Evolutionary conservation across 2,888 invertebrate species (phyloP).

Genomic region (Oithona nana): DNA sequence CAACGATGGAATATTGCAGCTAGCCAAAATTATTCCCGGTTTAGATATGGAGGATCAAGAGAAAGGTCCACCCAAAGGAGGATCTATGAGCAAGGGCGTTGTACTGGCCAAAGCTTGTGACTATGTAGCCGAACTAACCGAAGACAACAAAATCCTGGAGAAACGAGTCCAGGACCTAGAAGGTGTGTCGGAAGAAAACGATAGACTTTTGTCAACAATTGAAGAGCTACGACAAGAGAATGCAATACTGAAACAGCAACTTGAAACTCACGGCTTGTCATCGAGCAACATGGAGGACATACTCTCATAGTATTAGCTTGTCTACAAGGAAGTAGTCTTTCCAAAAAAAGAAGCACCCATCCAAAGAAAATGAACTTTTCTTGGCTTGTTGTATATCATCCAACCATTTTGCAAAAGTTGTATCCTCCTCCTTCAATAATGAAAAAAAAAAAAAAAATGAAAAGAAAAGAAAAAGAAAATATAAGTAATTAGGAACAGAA

Average conservation of each 20-base stretch:
- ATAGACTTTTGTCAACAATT: slow-evolving; percentile 48
- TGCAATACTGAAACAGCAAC: slow-evolving; percentile 40
- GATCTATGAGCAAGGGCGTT: slow-evolving; percentile 66
- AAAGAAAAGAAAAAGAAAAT: no score
- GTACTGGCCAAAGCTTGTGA: slow-evolving; percentile 89
- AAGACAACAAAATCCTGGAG: slow-evolving; percentile 50
- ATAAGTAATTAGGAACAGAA: no score
- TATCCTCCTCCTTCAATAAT: no score
- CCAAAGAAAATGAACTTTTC: no score
- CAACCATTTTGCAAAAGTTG: no score
- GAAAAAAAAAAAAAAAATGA: no score
- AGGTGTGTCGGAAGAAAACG: slow-evolving; percentile 46
- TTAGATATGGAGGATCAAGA: background rate
- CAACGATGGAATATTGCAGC: slow-evolving; percentile 83
- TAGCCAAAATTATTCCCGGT: slow-evolving; percentile 54
- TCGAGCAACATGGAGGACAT: slow-evolving; percentile 20
- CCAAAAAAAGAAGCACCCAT: no score
- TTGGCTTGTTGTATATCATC: no score
- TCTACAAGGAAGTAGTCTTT: no score
- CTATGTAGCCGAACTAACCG: slow-evolving; percentile 66
- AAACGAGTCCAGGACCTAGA: slow-evolving; percentile 48
- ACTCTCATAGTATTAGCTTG: no score
- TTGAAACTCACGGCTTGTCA: slow-evolving; percentile 44
- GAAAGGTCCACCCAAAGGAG: background rate
- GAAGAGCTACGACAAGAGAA: slow-evolving; percentile 56